phyloP scores from a whole-genome alignment of 2,113 vertebrate species.

The Tricholaema leucomelas region DNA sequence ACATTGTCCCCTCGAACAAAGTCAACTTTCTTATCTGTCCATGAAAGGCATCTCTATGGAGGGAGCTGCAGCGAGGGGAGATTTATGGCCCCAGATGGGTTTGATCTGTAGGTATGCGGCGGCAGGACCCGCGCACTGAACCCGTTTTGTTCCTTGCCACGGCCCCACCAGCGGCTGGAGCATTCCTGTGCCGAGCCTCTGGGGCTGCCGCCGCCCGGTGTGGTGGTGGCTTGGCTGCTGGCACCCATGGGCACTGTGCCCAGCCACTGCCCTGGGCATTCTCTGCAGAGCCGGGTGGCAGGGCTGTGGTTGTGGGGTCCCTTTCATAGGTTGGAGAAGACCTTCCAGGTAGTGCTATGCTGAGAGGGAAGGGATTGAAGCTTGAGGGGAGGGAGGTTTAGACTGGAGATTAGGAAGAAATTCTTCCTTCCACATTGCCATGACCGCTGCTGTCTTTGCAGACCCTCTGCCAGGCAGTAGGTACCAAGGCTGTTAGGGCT shows the following conservation, averaged over 20 bases:
- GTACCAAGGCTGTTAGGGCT: neutral
- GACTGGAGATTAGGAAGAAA: too few species aligned
- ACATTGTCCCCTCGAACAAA: constrained; percentile 70
- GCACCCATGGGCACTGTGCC: fast-evolving
- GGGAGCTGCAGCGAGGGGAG: constrained; percentile 27
- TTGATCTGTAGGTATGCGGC: constrained; percentile 64
- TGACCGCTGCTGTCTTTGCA: constrained; percentile 91
- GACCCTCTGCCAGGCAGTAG: constrained; percentile 94
- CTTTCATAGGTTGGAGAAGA: too few species aligned
- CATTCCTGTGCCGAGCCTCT: constrained; percentile 21
- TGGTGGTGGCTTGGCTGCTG: neutral
- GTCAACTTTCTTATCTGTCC: constrained; percentile 70
- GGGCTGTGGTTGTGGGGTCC: neutral
- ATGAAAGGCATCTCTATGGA: constrained; percentile 72
- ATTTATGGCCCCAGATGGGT: constrained; percentile 65
- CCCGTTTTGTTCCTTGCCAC: constrained; percentile 39
- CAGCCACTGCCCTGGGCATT: neutral
- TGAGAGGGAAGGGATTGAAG: too few species aligned
- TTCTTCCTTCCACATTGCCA: constrained; percentile 89
- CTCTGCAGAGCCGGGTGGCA: neutral
- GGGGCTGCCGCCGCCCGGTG: fast-evolving
- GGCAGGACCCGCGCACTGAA: neutral
- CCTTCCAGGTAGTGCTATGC: too few species aligned
- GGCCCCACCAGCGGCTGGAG: neutral
- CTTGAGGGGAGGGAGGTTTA: too few species aligned